Conservation (phyloP, 2,113 vertebrate genomes). For the Rynchops niger region DNA sequence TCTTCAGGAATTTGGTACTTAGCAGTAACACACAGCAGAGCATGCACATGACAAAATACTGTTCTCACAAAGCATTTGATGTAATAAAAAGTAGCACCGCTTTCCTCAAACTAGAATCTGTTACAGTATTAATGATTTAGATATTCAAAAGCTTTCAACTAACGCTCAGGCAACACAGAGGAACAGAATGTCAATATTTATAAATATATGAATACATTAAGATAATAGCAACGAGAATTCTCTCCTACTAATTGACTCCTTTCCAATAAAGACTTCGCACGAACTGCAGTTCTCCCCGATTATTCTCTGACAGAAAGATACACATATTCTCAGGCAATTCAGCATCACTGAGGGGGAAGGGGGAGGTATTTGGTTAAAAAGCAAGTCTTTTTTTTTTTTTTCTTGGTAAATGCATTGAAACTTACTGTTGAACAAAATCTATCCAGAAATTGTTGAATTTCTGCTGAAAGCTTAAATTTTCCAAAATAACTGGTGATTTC, state of each 20-base stretch:
- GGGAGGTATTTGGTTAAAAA: background rate
- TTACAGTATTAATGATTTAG: background rate
- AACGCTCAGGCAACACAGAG: background rate
- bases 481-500: background rate
- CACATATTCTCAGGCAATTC: background rate
- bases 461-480: background rate
- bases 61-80: background rate
- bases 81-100: background rate
- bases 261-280: background rate
- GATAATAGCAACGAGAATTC: background rate
- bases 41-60: background rate
- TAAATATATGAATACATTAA: slow-evolving; percentile 42
- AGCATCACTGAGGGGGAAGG: fast-evolving
- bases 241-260: background rate
- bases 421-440: background rate
- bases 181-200: slow-evolving; percentile 34
- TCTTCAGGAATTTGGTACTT: background rate
- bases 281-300: background rate
- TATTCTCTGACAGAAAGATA: background rate
- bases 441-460: background rate
- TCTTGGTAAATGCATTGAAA: background rate
- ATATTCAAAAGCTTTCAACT: background rate
- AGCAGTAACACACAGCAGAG: background rate
- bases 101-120: background rate
- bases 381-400: background rate